These are phyloP conservation scores for Uria lomvia DNA, from an alignment of 2,113 vertebrate species.

Conservation along the genomic window DNA sequence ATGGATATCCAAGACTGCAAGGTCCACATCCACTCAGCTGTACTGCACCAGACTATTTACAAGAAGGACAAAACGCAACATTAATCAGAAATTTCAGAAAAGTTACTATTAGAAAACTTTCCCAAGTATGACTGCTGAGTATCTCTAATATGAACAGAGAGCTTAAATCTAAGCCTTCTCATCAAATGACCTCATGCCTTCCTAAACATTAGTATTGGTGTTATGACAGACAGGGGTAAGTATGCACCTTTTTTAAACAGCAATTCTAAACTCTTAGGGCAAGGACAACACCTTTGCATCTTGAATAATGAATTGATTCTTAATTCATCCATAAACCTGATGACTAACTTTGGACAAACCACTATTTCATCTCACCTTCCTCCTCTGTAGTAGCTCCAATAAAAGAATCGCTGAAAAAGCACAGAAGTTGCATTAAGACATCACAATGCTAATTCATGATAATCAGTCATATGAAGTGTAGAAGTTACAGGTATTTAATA, in stretches of 20 bases:
- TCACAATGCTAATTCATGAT: neutral
- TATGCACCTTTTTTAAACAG: fast-evolving
- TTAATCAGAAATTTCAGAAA: neutral
- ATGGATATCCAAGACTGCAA: neutral
- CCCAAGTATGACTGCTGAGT: neutral
- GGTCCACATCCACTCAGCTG: neutral
- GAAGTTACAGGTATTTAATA: neutral
- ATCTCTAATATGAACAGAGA: neutral
- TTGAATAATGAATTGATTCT: neutral
- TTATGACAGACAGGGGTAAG: fast-evolving
- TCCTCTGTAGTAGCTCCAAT: neutral
- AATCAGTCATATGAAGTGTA: neutral
- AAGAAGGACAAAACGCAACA: neutral
- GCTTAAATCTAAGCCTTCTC: neutral
- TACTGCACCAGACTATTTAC: neutral
- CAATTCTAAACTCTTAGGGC: neutral
- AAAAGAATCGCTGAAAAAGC: neutral
- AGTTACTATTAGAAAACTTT: neutral
- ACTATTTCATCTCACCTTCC: neutral
- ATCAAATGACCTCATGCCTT: neutral
- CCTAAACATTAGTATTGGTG: neutral
- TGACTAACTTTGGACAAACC: neutral
- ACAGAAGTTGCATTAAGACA: neutral
- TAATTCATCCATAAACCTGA: neutral
- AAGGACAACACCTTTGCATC: neutral